Evolutionary conservation across 2,888 invertebrate genomes (phyloP).

Genomic region (Craniophora ligustri): DNA sequence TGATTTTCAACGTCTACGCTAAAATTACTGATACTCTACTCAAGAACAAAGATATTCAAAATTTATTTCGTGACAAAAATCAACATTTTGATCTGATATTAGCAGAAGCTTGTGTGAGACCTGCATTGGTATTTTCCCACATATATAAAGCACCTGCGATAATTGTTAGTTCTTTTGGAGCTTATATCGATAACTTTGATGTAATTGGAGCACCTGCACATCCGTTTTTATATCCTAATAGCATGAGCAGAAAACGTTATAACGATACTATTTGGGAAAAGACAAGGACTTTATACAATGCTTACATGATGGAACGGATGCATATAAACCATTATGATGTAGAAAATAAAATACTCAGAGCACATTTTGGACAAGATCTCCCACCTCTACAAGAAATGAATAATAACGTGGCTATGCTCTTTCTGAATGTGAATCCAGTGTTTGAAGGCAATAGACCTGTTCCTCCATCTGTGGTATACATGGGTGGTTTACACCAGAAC

Average conservation of each 20-base stretch:
- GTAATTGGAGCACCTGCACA: conserved; percentile 26
- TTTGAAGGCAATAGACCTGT: conserved; percentile 63
- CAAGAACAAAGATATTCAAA: conserved; percentile 30
- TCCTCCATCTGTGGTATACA: conserved; percentile 61
- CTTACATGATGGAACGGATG: conserved; percentile 2
- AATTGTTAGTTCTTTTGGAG: conserved; percentile 40
- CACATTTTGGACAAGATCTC: conserved; percentile 27
- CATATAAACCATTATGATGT: neutral
- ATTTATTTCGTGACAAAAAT: conserved; percentile 33
- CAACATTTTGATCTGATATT: conserved; percentile 51
- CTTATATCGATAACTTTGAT: conserved; percentile 6
- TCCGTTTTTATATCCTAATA: conserved; percentile 21
- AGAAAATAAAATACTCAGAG: conserved; percentile 13
- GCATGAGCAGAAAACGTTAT: conserved; percentile 6
- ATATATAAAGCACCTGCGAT: conserved; percentile 53
- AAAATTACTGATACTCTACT: conserved; percentile 44
- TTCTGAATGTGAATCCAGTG: conserved; percentile 63
- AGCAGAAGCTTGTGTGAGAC: conserved; percentile 35
- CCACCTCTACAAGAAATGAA: conserved; percentile 30
- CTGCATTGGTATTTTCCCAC: conserved; percentile 37
- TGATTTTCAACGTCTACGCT: conserved; percentile 23
- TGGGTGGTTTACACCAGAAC: conserved; percentile 65
- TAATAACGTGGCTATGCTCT: conserved; percentile 61
- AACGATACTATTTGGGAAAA: conserved; percentile 44
- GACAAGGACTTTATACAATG: conserved; percentile 22